phyloP scores from a whole-genome alignment of 2,113 vertebrate species.

The Perca fluviatilis region DNA sequence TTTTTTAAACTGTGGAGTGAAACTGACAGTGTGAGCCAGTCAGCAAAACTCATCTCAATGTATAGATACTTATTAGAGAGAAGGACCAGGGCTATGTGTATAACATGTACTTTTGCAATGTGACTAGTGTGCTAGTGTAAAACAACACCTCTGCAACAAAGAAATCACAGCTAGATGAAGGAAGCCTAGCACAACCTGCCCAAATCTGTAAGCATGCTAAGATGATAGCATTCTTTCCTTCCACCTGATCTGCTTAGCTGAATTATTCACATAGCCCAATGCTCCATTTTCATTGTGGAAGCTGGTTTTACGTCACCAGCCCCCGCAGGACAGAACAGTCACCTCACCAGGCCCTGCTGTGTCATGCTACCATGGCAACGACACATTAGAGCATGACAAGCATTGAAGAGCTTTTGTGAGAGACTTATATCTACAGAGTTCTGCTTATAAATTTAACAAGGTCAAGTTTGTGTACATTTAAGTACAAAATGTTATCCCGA shows the following conservation, averaged over 20 bases:
- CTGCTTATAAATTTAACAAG: background rate
- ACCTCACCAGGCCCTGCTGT: conserved; percentile 61
- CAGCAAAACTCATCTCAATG: conserved; percentile 11
- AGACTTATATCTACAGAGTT: background rate
- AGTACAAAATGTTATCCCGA: background rate
- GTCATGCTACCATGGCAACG: conserved; percentile 74
- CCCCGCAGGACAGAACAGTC: conserved; percentile 43
- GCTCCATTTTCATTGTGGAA: conserved; percentile 71
- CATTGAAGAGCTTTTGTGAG: conserved; percentile 13
- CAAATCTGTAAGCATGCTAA: conserved; percentile 20
- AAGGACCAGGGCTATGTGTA: background rate
- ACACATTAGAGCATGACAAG: conserved; percentile 47
- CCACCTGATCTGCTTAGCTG: conserved; percentile 68
- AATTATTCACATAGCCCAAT: conserved; percentile 76
- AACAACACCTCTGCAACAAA: conserved; percentile 10
- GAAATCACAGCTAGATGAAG: conserved; percentile 31
- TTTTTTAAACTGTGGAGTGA: background rate
- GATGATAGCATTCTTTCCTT: conserved; percentile 39
- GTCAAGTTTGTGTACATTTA: background rate
- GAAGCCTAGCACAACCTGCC: background rate
- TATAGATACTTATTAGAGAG: background rate
- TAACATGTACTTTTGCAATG: background rate
- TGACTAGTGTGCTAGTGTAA: background rate
- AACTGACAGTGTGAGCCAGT: background rate
- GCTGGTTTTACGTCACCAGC: conserved; percentile 66